Evolutionary conservation across 2,888 invertebrate species (phyloP).

Genomic region (Seira sanloemensis): DNA sequence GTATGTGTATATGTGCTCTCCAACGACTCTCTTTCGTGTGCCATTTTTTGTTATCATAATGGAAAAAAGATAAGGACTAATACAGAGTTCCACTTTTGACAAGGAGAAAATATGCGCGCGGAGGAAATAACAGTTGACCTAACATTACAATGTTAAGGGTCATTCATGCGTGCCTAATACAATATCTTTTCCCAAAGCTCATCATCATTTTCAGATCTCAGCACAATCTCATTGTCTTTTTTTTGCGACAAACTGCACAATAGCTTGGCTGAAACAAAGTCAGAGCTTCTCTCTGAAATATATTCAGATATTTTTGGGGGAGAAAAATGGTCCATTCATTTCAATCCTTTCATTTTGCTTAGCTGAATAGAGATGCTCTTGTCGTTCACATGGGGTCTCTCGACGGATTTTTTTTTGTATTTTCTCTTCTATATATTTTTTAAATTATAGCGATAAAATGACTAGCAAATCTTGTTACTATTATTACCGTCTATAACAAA

Average conservation of each 20-base stretch:
- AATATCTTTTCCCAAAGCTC: slow-evolving; percentile 26
- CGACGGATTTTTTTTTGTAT: slow-evolving; percentile 40
- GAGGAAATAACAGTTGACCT: slow-evolving; percentile 38
- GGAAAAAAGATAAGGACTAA: slow-evolving; percentile 30
- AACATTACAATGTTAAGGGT: slow-evolving; percentile 36
- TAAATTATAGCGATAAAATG: slow-evolving; percentile 54
- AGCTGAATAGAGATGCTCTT: not conserved
- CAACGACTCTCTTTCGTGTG: not conserved
- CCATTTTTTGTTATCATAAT: not conserved
- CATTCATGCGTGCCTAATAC: slow-evolving; percentile 43
- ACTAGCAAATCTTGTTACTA: slow-evolving; percentile 29
- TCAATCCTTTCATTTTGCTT: slow-evolving; percentile 26
- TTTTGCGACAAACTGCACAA: not conserved
- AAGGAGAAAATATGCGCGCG: slow-evolving; percentile 28
- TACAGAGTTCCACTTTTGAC: not conserved
- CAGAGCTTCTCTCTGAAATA: not conserved
- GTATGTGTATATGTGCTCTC: not conserved
- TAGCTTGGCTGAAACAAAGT: slow-evolving; percentile 26
- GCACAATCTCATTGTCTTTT: slow-evolving; percentile 32
- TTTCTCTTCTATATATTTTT: not conserved
- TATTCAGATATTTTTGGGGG: slow-evolving; percentile 46
- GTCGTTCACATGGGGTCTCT: slow-evolving; percentile 43
- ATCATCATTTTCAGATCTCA: slow-evolving; percentile 27
- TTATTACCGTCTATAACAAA: slow-evolving; percentile 16
- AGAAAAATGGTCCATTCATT: not conserved